phyloP scores from a whole-genome alignment of 2,888 invertebrate genomes.

The Laothoe populi region DNA sequence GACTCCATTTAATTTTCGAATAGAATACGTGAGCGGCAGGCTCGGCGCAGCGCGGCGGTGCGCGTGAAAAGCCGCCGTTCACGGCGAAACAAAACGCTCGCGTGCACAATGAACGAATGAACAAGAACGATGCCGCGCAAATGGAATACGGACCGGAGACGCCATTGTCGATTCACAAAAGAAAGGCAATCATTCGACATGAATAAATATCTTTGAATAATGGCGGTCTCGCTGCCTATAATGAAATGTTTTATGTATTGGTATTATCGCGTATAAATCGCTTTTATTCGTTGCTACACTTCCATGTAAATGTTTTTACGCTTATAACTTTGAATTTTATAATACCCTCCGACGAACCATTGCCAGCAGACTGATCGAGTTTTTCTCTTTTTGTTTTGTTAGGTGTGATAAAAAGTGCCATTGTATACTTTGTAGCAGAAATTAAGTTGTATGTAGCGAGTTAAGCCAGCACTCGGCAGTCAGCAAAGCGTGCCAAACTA shows the following conservation, averaged over 20 bases:
- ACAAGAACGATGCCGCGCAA: constrained; percentile 66
- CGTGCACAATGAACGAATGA: constrained; percentile 71
- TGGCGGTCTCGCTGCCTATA: constrained; percentile 73
- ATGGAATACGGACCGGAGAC: constrained; percentile 74
- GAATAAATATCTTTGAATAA: constrained; percentile 85
- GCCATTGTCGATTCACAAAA: constrained; percentile 81
- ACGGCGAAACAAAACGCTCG: constrained; percentile 72
- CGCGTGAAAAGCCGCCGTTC: constrained; percentile 62
- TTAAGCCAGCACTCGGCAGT: constrained; percentile 28
- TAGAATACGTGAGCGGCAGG: constrained; percentile 55
- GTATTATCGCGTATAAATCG: constrained; percentile 77
- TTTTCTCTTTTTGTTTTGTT: constrained; percentile 31
- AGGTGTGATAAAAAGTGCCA: constrained; percentile 28
- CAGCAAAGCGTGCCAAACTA: constrained; percentile 49
- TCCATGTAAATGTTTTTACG: constrained; percentile 55
- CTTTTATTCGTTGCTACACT: constrained; percentile 62
- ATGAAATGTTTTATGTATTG: constrained; percentile 82
- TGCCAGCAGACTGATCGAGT: constrained; percentile 21
- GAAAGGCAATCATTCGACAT: constrained; percentile 84
- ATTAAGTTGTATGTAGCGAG: constrained; percentile 36
- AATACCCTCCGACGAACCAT: constrained; percentile 11
- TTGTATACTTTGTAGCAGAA: constrained; percentile 29
- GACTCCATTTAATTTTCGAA: constrained; percentile 76
- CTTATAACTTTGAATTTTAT: constrained; percentile 31
- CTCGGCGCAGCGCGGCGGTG: constrained; percentile 23